Base-by-base conservation (phyloP, 2,113 vertebrate species). In the Notothenia coriiceps region DNA sequence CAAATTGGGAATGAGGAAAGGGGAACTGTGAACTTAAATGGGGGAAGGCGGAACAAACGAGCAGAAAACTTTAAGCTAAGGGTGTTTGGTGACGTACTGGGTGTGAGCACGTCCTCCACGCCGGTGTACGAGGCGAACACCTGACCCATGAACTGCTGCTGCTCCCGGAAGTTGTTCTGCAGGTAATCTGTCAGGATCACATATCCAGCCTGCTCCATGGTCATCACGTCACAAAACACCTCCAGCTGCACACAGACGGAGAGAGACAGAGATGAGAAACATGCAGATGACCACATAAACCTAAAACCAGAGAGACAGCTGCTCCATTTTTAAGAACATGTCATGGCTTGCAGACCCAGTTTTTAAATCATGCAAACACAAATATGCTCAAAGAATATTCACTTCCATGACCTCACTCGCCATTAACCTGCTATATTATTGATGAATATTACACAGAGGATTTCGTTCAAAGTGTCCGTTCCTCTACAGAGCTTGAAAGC, bases 171-270 rank as follows among this genome's bases (percentile, higher is more conserved):
- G 94, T 99, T 99, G 92, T 98, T 99, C 92, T 98, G 97, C 84
- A 99, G 93, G 81, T 99, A 99, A 88, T 99, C 98, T 84, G 98
- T 98, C 86, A 99, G 92, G 96, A 99, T 98, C 84, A 98, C 98
- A 33, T 98, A 99, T 2, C 98, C 97, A 25, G 97, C 96, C 77
- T 99, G 97, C 79, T 99, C 96, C 97, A 99, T 96, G 56, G 98
- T 99, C 92, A 99, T 97, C 88, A 99, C 97, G 81, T 99, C 98
- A 84, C 98, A 99, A 77, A 99, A 99, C 20, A 96, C 93, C 92
- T 97, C 95, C 94, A 99, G 77, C 98, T 99, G 88, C 20, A 12
- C 3, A 17, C 51, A 43, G 1, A 46, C 1, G 50, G 54, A 59
- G 1, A 57, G 15, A 57, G 22, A 69, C 33, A 71, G 33, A 6